Evolutionary conservation across 2,797 vertebrate species (phyloP), one percentile per base, ranked within the genome.

Genomic region (Lacerta viridis): DNA sequence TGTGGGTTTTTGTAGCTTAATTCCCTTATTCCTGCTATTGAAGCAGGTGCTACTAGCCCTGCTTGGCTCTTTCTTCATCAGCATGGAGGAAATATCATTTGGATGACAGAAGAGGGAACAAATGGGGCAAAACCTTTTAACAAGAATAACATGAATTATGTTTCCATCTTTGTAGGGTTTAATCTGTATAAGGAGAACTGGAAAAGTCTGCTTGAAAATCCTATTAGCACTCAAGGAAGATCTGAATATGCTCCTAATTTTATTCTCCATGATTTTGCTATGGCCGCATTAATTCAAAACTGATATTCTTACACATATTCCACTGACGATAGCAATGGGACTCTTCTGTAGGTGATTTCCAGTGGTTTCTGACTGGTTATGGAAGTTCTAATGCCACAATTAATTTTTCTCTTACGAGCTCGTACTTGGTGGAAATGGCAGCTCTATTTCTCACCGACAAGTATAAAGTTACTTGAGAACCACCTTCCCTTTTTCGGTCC

Each of bases 221-320:
- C 84, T 89, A n/a, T 92, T 83, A 88, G 77, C 68, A 93, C 93
- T 87, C 89, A 94, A 61, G 2, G 61, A 79, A 68, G 71, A 84
- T 90, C 91, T 94, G 50, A 0, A 0, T 61, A 75, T 43, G 69
- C 94, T 83, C 84, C 86, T 87, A 94, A 91, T 90, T 61, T 68
- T 59, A 88, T 39, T 88, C 29, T 80, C 86, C 82, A 13, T 18
- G 41, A 85, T 89, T 90, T 89, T 0, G 0, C 23, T 92, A 50
- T 78, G 76, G 29, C 43, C 80, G 55, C 64, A 86, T 59, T 23
- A 36, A 15, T 88, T 92, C 86, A 89, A 39, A 90, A 88, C 93
- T 95, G 87, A 90, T 68, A 80, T 90, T 92, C 89, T 39, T 79
- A 81, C 68, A 83, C 55, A 68, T 17, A 41, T 25, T 79, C 11